A percentile compares a stretch with the other conserved stretches of the same genome.
phyloP scores from a whole-genome alignment of 2,113 vertebrate species.

The Mohoua ochrocephala region DNA sequence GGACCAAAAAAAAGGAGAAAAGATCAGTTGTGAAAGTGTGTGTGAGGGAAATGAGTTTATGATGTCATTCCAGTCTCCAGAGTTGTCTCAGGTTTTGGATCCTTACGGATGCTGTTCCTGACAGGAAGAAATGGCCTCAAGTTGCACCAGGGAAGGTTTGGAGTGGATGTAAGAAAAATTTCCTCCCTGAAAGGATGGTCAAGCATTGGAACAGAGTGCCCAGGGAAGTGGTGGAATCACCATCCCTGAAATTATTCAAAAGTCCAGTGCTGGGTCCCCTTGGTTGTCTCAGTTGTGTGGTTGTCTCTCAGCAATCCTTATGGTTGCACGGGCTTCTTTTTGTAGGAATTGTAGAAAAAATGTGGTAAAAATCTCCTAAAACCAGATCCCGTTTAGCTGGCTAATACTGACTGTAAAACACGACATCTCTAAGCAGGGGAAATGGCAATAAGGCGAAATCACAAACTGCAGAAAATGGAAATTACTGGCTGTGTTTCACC shows the following conservation, averaged over 20 bases:
- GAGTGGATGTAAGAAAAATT: background rate
- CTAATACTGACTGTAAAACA: background rate
- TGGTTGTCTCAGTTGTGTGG: background rate
- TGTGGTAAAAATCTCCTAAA: background rate
- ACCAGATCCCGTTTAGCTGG: background rate
- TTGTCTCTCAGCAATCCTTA: background rate
- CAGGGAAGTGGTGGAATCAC: background rate
- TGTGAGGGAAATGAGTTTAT: background rate
- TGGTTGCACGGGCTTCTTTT: background rate
- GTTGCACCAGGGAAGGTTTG: background rate
- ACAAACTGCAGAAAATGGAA: background rate
- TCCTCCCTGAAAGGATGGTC: fast-evolving
- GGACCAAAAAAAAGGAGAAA: background rate
- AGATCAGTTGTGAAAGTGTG: background rate
- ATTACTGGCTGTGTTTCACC: background rate
- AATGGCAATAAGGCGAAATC: background rate
- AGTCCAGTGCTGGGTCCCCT: background rate
- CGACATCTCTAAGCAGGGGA: background rate
- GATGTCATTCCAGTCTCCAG: background rate
- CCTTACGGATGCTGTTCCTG: background rate
- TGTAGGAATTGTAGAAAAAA: background rate
- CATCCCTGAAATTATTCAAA: background rate
- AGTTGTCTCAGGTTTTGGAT: background rate
- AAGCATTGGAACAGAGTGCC: background rate
- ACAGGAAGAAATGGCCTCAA: background rate